A percentile compares a stretch with the other conserved stretches of the same genome.
Evolutionary conservation across 2,888 invertebrate species (phyloP).

Genomic region (Pristionchus japonicus): DNA sequence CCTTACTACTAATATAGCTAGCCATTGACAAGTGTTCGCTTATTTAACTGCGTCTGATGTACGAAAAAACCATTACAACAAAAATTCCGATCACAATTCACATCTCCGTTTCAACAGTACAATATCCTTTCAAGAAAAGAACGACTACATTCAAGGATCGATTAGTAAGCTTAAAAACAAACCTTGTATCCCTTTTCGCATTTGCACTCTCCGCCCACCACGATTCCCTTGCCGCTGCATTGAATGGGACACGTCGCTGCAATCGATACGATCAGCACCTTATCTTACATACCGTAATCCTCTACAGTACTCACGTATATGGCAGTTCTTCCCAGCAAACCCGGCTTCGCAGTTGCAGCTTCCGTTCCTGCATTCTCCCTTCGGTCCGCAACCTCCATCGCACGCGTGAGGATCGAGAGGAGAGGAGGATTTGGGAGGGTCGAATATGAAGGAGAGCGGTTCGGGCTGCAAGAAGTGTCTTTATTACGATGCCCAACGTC

Average conservation of each 20-base stretch:
- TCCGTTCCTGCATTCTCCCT: slow-evolving; percentile 90
- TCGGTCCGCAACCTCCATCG: slow-evolving; percentile 94
- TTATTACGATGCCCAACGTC: too few species aligned
- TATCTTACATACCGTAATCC: not conserved
- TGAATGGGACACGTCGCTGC: slow-evolving; percentile 94
- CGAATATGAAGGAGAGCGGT: not conserved
- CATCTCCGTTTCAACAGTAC: not conserved
- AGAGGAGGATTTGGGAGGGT: not conserved
- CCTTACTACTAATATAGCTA: too few species aligned
- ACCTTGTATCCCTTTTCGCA: slow-evolving; percentile 59
- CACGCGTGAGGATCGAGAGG: slow-evolving; percentile 79
- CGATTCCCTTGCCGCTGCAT: slow-evolving; percentile 96
- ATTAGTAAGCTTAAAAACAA: not conserved
- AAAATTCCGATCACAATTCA: not conserved
- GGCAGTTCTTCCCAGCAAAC: slow-evolving; percentile 95
- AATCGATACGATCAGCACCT: slow-evolving; percentile 20
- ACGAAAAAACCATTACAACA: too few species aligned
- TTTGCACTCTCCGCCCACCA: slow-evolving; percentile 79
- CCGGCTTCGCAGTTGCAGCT: slow-evolving; percentile 97
- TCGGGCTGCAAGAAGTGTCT: slow-evolving; percentile 37
- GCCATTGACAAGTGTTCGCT: not conserved
- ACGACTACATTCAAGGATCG: not conserved
- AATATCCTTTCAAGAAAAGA: too few species aligned
- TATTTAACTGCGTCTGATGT: not conserved
- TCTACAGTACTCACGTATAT: slow-evolving; percentile 85